These are phyloP conservation scores for Panthera uncia DNA, from an alignment of 2,113 vertebrate species.

Conservation along the genomic window DNA sequence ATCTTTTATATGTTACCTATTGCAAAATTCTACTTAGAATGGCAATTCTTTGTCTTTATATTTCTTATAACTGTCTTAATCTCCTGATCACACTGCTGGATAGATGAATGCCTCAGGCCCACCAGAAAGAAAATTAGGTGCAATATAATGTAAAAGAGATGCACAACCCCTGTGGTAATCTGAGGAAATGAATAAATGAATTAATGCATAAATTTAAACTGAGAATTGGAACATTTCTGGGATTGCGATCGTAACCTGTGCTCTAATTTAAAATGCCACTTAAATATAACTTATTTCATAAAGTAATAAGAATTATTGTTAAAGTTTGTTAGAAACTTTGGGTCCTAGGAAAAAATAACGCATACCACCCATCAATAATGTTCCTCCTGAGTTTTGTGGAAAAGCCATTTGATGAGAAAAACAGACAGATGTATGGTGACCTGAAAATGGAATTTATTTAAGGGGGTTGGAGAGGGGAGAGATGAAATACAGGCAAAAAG, in stretches of 20 bases:
- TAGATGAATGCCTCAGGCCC: neutral
- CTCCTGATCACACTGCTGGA: neutral
- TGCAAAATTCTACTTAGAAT: neutral
- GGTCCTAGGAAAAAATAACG: neutral
- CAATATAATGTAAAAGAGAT: neutral
- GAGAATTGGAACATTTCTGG: neutral
- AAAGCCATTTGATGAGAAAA: neutral
- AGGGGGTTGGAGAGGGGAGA: neutral
- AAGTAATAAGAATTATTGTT: neutral
- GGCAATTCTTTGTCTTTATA: neutral
- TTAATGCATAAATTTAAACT: neutral
- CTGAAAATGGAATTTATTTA: constrained; percentile 25
- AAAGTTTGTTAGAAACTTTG: neutral
- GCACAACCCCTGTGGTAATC: neutral
- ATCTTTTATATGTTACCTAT: neutral
- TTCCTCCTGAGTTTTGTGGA: neutral
- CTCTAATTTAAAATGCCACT: constrained; percentile 7
- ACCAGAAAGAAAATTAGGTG: neutral
- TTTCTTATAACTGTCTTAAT: neutral
- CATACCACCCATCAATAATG: neutral
- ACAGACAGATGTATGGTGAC: neutral
- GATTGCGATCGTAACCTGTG: neutral
- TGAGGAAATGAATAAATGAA: neutral
- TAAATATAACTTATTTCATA: constrained; percentile 8
- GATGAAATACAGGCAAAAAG: neutral